Conservation (phyloP, 2,888 invertebrate genomes). For the Mesorhabditis spiculigera region DNA sequence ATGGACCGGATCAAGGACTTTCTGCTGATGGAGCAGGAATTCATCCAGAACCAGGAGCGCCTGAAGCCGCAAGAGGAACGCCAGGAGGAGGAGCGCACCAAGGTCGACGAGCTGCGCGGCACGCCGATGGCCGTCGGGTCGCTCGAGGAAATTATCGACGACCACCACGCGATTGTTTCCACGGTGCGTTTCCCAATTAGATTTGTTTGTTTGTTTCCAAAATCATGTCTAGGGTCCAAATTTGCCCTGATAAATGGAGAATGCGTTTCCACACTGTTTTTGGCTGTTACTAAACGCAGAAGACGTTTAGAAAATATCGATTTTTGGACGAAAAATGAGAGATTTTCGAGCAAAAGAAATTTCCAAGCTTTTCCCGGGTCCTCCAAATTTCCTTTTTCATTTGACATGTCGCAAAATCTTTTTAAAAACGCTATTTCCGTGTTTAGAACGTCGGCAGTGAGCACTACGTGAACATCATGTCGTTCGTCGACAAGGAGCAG, state of each 20-base stretch:
- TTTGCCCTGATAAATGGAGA: background rate
- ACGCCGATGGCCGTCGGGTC: conserved; percentile 99
- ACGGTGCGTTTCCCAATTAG: conserved; percentile 20
- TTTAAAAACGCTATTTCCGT: background rate
- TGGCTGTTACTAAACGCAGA: background rate
- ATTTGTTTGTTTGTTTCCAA: conserved; percentile 12
- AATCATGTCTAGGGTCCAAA: conserved; percentile 18
- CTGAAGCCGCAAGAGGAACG: conserved; percentile 98
- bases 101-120: conserved; percentile 91
- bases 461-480: conserved; percentile 97
- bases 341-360: too few species aligned
- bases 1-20: conserved; percentile 97
- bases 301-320: background rate
- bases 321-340: background rate
- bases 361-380: too few species aligned
- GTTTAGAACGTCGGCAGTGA: conserved; percentile 80
- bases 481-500: conserved; percentile 98
- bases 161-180: conserved; percentile 95
- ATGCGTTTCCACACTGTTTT: background rate
- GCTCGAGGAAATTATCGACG: conserved; percentile 97
- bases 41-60: conserved; percentile 94
- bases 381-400: too few species aligned
- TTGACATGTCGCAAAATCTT: background rate
- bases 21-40: conserved; percentile 96
- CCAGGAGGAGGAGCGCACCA: conserved; percentile 71